These are phyloP conservation scores for Acanthiza pusilla DNA, from an alignment of 2,797 vertebrate genomes.

Conservation along the genomic window DNA sequence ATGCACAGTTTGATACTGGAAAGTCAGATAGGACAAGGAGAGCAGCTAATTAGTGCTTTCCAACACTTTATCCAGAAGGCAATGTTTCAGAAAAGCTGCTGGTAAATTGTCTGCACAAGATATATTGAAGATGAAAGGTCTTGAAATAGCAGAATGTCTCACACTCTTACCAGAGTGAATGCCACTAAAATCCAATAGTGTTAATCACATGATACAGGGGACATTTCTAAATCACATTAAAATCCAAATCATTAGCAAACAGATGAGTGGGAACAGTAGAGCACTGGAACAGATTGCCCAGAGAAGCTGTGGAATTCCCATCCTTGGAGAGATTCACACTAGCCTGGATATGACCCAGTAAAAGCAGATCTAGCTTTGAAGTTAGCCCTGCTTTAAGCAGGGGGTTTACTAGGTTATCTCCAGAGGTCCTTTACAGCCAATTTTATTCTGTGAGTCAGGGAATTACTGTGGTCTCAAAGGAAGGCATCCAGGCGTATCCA, in stretches of 20 bases:
- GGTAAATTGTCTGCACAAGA: not conserved
- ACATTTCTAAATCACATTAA: not conserved
- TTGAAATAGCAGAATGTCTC: not conserved
- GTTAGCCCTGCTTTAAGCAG: not conserved
- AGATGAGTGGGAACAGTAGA: not conserved
- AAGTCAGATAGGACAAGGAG: not conserved
- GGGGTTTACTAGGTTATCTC: not conserved
- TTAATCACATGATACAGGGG: not conserved
- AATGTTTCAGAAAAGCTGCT: not conserved
- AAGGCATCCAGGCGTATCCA: not conserved
- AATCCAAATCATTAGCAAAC: not conserved
- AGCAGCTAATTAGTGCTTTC: constrained; percentile 32
- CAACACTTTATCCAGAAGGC: not conserved
- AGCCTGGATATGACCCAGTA: not conserved
- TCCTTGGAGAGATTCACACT: not conserved
- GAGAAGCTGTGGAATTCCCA: not conserved
- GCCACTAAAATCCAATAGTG: not conserved
- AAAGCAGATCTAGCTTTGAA: not conserved
- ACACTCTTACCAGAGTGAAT: not conserved
- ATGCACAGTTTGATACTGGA: not conserved
- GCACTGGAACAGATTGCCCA: not conserved
- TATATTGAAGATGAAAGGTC: not conserved
- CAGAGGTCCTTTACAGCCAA: not conserved
- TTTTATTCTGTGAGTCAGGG: not conserved
- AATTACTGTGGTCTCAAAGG: not conserved